Evolutionary conservation across 2,888 invertebrate species (phyloP).

Genomic region (Nemotelus pantherinus): DNA sequence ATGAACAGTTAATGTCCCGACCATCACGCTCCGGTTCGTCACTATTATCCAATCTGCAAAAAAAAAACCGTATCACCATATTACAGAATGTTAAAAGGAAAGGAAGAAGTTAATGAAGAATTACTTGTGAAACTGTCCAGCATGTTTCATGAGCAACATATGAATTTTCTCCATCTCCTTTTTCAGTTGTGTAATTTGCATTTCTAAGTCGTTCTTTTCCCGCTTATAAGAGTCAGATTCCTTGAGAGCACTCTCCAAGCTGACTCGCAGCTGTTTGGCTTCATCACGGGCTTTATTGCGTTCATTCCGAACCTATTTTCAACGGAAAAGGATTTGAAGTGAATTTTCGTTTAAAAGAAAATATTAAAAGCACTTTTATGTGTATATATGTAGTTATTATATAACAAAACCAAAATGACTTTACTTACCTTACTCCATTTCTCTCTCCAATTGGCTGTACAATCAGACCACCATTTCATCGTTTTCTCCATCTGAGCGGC

Average conservation of each 20-base stretch:
- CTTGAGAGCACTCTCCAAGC: slow-evolving; percentile 81
- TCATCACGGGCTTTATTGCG: slow-evolving; percentile 93
- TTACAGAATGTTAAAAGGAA: not conserved
- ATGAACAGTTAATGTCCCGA: slow-evolving; percentile 63
- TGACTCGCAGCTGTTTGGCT: slow-evolving; percentile 81
- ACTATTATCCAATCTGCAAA: slow-evolving; percentile 54
- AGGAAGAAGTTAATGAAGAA: not conserved
- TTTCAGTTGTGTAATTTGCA: slow-evolving; percentile 79
- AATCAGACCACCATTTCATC: slow-evolving; percentile 99
- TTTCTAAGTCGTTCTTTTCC: slow-evolving; percentile 81
- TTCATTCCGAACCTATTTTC: slow-evolving; percentile 79
- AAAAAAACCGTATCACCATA: not conserved
- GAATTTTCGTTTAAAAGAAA: slow-evolving; percentile 13
- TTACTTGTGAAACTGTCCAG: slow-evolving; percentile 73
- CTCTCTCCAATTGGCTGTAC: slow-evolving; percentile 94
- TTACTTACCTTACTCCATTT: slow-evolving; percentile 87
- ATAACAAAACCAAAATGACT: too few relatives aligned
- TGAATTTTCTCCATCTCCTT: slow-evolving; percentile 85
- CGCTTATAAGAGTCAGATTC: slow-evolving; percentile 78
- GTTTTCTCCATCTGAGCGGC: slow-evolving; percentile 99
- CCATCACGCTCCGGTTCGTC: slow-evolving; percentile 64
- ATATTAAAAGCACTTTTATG: slow-evolving; percentile 17
- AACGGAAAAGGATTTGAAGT: too few relatives aligned
- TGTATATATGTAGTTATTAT: not conserved
- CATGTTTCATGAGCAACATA: slow-evolving; percentile 73